These are phyloP conservation scores for Chloroclystis v-ata DNA, from an alignment of 2,888 invertebrate genomes.

Conservation along the genomic window DNA sequence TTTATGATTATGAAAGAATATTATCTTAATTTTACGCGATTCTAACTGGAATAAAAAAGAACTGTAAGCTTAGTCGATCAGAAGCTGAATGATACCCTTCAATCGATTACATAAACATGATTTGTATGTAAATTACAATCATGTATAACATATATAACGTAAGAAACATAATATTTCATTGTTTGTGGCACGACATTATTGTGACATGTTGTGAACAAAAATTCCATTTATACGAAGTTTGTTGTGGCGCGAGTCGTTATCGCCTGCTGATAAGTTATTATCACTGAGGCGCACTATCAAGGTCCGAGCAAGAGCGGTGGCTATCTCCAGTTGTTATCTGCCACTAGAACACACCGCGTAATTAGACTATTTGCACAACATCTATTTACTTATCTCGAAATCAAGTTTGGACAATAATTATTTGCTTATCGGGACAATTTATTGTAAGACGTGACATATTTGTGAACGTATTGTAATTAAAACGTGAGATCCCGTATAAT, in stretches of 20 bases:
- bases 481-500: not conserved
- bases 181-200: not conserved
- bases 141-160: no score
- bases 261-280: conserved; percentile 48
- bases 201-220: conserved; percentile 17
- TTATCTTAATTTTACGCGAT: not conserved
- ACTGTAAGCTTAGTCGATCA: no score
- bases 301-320: conserved; percentile 39
- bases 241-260: conserved; percentile 47
- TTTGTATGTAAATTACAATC: no score
- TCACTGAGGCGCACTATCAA: conserved; percentile 47
- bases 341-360: conserved; percentile 22
- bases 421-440: not conserved
- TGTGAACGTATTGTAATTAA: not conserved
- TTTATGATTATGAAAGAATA: no score
- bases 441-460: not conserved
- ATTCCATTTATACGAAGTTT: conserved; percentile 32
- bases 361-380: conserved; percentile 11
- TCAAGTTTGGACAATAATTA: not conserved
- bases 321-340: conserved; percentile 34
- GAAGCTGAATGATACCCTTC: no score
- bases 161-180: no score
- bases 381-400: not conserved
- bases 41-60: no score
- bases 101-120: no score